phyloP scores from a whole-genome alignment of 2,797 vertebrate species.

The Onychomys arenicola region DNA sequence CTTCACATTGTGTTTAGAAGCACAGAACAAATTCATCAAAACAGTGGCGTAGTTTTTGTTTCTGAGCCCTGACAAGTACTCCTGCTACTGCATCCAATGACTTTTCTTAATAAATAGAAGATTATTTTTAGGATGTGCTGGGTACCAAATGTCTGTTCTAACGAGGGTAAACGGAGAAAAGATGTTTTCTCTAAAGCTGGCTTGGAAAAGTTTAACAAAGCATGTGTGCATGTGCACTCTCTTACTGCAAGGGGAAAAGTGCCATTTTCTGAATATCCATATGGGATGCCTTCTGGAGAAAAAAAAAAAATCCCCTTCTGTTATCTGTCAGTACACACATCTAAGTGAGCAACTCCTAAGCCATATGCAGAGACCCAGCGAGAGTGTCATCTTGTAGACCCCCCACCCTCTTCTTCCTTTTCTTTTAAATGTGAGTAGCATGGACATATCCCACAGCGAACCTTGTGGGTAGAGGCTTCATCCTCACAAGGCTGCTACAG shows the following conservation, averaged over 20 bases:
- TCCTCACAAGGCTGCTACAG: not conserved
- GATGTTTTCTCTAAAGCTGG: not conserved
- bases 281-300: conserved; percentile 19
- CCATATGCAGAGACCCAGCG: not conserved
- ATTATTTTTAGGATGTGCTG: not conserved
- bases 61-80: not conserved
- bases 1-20: conserved; percentile 44
- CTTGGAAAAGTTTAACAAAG: not conserved
- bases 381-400: no score
- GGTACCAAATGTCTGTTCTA: not conserved
- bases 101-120: not conserved
- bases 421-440: not conserved
- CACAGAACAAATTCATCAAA: conserved; percentile 39
- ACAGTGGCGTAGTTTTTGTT: conserved; percentile 18
- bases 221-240: not conserved
- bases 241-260: not conserved
- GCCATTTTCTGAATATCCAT: not conserved
- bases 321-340: not conserved
- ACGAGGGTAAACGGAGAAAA: not conserved
- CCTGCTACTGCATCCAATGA: not conserved
- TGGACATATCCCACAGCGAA: not conserved
- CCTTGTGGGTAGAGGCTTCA: not conserved
- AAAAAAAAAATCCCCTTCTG: not conserved
- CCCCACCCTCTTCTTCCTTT: not conserved
- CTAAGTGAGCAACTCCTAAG: not conserved